Conservation (phyloP, 1,140 invertebrate species). For the Parasteatoda tepidariorum region DNA sequence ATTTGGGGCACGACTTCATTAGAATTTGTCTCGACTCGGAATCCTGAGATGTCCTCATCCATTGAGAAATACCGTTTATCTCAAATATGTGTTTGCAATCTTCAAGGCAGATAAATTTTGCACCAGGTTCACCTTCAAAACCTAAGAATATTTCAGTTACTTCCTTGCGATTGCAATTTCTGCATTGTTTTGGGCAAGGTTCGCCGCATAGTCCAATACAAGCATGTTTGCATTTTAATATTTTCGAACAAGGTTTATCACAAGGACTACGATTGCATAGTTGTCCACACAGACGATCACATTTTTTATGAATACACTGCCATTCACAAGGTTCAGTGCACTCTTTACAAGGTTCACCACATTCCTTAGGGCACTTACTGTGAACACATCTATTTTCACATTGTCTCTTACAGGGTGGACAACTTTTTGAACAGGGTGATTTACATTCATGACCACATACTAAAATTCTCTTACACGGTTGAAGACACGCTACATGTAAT, state of each 20-base stretch:
- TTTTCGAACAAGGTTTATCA: constrained; percentile 70
- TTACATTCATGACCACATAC: constrained; percentile 69
- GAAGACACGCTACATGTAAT: constrained; percentile 71
- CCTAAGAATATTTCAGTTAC: constrained; percentile 73
- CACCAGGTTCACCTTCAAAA: constrained; percentile 67
- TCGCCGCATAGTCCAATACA: constrained; percentile 80
- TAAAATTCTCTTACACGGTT: constrained; percentile 66
- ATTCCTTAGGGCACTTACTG: constrained; percentile 50
- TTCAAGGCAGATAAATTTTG: constrained; percentile 72
- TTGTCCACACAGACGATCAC: constrained; percentile 73
- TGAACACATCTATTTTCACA: constrained; percentile 63
- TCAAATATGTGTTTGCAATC: constrained; percentile 77
- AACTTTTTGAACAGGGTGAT: constrained; percentile 62
- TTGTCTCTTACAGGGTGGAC: constrained; percentile 63
- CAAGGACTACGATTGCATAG: constrained; percentile 74
- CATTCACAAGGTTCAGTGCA: constrained; percentile 65
- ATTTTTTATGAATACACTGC: constrained; percentile 72
- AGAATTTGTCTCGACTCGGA: constrained; percentile 67
- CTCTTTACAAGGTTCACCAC: constrained; percentile 61
- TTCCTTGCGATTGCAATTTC: constrained; percentile 70
- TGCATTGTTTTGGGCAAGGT: constrained; percentile 71
- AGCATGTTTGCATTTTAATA: constrained; percentile 76
- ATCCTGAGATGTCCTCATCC: constrained; percentile 68
- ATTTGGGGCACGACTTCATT: constrained; percentile 75
- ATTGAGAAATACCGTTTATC: constrained; percentile 71